Evolutionary conservation across 2,113 vertebrate genomes (phyloP), one percentile per base, ranked within the genome.

Genomic region (Fulica atra): DNA sequence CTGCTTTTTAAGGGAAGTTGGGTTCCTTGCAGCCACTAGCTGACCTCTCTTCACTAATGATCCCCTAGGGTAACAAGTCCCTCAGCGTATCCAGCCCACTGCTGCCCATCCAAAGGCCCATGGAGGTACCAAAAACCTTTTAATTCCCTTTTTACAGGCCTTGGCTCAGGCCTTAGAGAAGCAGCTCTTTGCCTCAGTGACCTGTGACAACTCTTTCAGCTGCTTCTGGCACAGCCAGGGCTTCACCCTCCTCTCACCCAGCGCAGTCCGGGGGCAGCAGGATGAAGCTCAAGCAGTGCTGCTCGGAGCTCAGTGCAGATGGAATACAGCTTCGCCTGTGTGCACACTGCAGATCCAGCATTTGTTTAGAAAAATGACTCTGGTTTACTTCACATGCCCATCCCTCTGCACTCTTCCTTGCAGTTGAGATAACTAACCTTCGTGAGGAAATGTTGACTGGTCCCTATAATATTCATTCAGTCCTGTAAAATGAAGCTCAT

Each of bases 301-400:
- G 40, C 23, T 61, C 54, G 28, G 54, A 80, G 63, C 53, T 66
- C 2, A 80, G 46, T 0, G 1, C 60, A 84, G 90, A 83, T 40
- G 79, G 73, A 86, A 96, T 28, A 46, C 60, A 74, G 40, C 68
- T 88, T 73, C 78, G 88, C 59, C 29, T 70, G 51, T 14, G 29
- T 44, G 51, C 25, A 9, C 38, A 48, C 61, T 72, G 65, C 1
- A 3, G 66, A 50, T 35, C 65, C 61, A 65, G 54, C 31, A 28
- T 82, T 79, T 91, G 93, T 85, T 96, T 73, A 91, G 77, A 69
- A 90, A 90, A 81, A 86, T 40, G 0, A 20, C 53, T 90, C 92
- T 92, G 87, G 33, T 93, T 96, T 86, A 24, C 57, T 57, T 89
- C 83, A 93, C 0, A 0, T 18, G 35, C 64, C 86, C 70, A 81